Evolutionary conservation across 2,888 invertebrate genomes (phyloP), one percentile per base, ranked within the genome.

Genomic region (Gymnocheta viridis): DNA sequence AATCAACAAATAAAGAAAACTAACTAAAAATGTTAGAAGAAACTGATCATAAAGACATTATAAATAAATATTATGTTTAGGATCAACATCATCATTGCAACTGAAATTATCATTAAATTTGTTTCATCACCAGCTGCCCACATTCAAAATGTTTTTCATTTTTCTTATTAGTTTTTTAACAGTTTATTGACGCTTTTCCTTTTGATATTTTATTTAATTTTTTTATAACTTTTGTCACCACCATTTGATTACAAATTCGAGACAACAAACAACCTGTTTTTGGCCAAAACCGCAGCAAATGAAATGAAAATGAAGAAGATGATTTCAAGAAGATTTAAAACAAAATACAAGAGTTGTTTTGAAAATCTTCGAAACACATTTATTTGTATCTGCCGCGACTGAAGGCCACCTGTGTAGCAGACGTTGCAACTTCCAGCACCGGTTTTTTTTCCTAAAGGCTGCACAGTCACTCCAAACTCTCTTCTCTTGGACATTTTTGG

Each of bases 101-200:
- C 32, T 32, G 32, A 6, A 32, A 32, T 44, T 58, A 47, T 38
- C 35, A 77, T 29, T 22, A 56, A 27, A 32, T 49, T 44, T 41
- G 44, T 66, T 66, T 17, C 41, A 35, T 2, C 66, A 32, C 22
- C 22, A 70, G 24, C 70, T 79, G 79, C 79, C 79, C 64, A 62
- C 79, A 19, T 72, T 24, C 9, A 35, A 64, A 35, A 12, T 38
- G n/a, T 49, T 49, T 24, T 56, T 27, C 32, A 17, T 7, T 56
- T 17, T 41, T 1, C 12, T 7, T 22, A 41, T 67, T 35, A n/a
- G 14, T 12, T 14, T 72, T 77, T 2, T n/a, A n/a, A 24, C n/a
- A 83, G 82, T 83, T 83, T 83, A 66, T 83, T 83, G 82, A 79
- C 82, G 79, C 64, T 74, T 83, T 83, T 80, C 67, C 19, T 69